These are phyloP conservation scores for Syngnathus typhle DNA, from an alignment of 2,113 vertebrate genomes.

Conservation along the genomic window DNA sequence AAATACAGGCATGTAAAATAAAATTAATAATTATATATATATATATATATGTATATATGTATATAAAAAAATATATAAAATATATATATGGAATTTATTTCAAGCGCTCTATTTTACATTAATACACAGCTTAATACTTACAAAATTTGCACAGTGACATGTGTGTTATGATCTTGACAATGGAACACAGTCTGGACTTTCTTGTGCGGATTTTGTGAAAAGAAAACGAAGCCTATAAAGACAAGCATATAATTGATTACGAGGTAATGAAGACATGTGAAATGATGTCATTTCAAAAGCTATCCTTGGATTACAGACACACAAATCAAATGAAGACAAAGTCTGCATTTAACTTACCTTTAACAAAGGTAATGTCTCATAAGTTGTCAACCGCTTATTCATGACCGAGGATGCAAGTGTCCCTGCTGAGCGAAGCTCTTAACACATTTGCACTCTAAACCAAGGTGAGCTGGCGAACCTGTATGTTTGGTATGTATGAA, in stretches of 20 bases:
- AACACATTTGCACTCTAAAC: not conserved
- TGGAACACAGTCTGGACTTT: conserved; percentile 23
- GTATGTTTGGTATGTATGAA: conserved; percentile 42
- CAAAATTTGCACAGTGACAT: conserved; percentile 55
- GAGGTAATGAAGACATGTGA: not conserved
- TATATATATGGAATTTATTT: too few relatives aligned
- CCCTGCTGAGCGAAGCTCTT: conserved; percentile 11
- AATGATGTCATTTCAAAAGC: not conserved
- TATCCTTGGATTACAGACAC: fast-evolving
- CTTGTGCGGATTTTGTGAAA: conserved; percentile 13
- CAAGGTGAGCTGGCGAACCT: conserved; percentile 27
- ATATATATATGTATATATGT: not conserved
- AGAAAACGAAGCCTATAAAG: conserved; percentile 46
- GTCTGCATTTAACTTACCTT: conserved; percentile 43
- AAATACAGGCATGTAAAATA: too few relatives aligned
- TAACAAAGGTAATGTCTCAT: conserved; percentile 50
- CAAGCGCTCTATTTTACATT: not conserved
- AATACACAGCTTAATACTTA: conserved; percentile 27
- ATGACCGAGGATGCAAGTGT: conserved; percentile 35
- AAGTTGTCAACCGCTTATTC: conserved; percentile 25
- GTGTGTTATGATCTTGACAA: conserved; percentile 38
- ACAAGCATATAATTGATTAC: not conserved
- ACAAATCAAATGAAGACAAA: not conserved
- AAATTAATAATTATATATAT: not conserved
- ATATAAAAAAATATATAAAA: too few relatives aligned